Base-by-base conservation (phyloP, 1,140 invertebrate species). In the Nephila pilipes region DNA sequence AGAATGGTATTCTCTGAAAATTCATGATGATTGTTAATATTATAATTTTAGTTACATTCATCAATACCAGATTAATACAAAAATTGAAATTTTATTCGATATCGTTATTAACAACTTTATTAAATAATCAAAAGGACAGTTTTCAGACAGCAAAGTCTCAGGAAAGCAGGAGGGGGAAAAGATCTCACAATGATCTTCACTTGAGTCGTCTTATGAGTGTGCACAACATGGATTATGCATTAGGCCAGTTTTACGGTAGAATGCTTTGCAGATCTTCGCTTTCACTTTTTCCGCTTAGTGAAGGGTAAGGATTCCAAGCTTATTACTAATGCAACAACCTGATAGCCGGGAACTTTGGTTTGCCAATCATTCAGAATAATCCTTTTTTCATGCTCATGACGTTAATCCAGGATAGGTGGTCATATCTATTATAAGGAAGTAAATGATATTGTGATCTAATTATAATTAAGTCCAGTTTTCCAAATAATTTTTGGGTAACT, bases 181-280 rank as follows among this genome's bases (percentile, higher is more conserved):
- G 25, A 65, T 14, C 10, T 20, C 18, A n/a, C 25, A 54, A 81
- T 22, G 22, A 46, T 81, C 80, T 55, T 55, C 20, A 81, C 22
- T 29, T 81, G 20, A 36, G 18, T 75, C 25, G 16, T 60, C 32
- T 36, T 14, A 54, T 54, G 38, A 55, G 22, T 25, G 38, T 55
- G 80, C 32, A 54, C 22, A 38, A 81, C 46, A 81, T 81, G 25
- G 38, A 55, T 81, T 81, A 81, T 54, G 38, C 32, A 81, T 55
- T 81, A 81, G 80, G 20, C 80, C 38, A 81, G 46, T 81, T 81
- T 81, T 81, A 81, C 80, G 80, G 46, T 55, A 81, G 80, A 54
- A 25, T 55, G 80, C 4, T 54, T 81, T 8, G 46, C 22, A 46
- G 22, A 65, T 75, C 29, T 46, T 22, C 22, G 0, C 38, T 54